Base-by-base conservation (phyloP, 2,797 vertebrate genomes). In the Alectoris magna region DNA sequence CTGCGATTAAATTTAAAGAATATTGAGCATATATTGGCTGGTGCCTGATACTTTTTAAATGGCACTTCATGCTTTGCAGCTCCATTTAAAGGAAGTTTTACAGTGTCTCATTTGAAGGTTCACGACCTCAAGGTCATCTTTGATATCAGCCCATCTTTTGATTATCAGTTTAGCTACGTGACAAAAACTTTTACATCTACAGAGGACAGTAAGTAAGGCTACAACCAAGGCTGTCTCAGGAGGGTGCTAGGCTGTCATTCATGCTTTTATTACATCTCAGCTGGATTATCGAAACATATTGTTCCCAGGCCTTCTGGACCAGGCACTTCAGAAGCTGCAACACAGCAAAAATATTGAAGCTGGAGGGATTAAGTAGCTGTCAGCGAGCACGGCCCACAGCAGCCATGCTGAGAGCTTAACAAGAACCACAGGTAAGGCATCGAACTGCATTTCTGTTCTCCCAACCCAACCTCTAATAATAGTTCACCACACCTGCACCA, bases 141-240 rank as follows among this genome's bases (percentile, higher is more conserved):
- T 91, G 75, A 91, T 87, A 90, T 69, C 88, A 91, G 73, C n/a
- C 63, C 48, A 90, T 84, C 95, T 91, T 96, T 94, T 96, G 94
- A 96, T 96, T 90, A 93, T 88, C 92, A 75, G 86, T 91, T 95
- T 94, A 90, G 90, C 63, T 94, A 72, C 59, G 58, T 15, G 73
- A 94, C 55, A 95, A 95, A 95, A 95, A 64, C 81, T 87, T 87
- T 41, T 49, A 27, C 29, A 80, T 80, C 67, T 75, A 67, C 93
- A 91, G 88, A 90, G 59, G 78, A 67, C 0, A 79, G 86, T 58
- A 73, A 91, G 84, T 87, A 88, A 91, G 77, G 87, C 75, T 75
- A 72, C 88, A 95, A 64, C n/a, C 66, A 78, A 87, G 74, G 81
- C 88, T 89, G 78, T 90, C 94, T 88, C 94, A 87, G 91, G 92